These are phyloP conservation scores for Drosophila kanekoi DNA, from an alignment of 2,888 invertebrate genomes.

Conservation along the genomic window DNA sequence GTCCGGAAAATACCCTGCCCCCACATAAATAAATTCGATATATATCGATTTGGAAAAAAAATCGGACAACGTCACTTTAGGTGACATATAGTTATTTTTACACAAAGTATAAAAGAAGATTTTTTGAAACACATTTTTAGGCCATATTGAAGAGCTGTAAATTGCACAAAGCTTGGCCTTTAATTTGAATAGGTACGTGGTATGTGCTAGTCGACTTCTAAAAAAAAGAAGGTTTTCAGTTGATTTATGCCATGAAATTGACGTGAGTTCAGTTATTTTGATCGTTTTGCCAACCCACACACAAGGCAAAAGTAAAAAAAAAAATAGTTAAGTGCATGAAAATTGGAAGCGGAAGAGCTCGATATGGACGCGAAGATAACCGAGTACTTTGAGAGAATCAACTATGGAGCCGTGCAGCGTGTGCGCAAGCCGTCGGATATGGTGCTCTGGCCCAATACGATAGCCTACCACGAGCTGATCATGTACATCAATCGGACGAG, in stretches of 20 bases:
- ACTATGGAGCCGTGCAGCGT: constrained; percentile 15
- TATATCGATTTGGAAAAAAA: too few relatives aligned
- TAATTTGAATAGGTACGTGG: too few relatives aligned
- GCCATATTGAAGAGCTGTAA: too few relatives aligned
- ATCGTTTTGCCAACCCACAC: neutral
- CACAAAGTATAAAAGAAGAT: too few relatives aligned
- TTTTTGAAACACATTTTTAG: too few relatives aligned
- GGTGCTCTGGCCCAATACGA: constrained; percentile 86
- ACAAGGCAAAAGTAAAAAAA: neutral
- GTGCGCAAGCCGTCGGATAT: constrained; percentile 32
- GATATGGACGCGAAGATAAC: constrained; percentile 1
- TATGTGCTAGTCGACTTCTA: too few relatives aligned
- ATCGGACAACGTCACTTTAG: too few relatives aligned
- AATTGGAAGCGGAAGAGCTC: neutral
- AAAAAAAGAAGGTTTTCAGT: too few relatives aligned
- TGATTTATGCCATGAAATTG: neutral
- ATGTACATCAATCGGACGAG: constrained; percentile 95
- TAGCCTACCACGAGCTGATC: constrained; percentile 92
- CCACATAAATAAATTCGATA: neutral
- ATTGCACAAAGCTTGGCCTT: too few relatives aligned
- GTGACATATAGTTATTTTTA: too few relatives aligned
- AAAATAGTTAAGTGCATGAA: neutral
- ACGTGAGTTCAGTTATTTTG: neutral
- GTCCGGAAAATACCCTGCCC: neutral
- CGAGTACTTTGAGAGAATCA: constrained; percentile 10